Evolutionary conservation across 2,797 vertebrate species (phyloP).

Genomic region (Avahi laniger): DNA sequence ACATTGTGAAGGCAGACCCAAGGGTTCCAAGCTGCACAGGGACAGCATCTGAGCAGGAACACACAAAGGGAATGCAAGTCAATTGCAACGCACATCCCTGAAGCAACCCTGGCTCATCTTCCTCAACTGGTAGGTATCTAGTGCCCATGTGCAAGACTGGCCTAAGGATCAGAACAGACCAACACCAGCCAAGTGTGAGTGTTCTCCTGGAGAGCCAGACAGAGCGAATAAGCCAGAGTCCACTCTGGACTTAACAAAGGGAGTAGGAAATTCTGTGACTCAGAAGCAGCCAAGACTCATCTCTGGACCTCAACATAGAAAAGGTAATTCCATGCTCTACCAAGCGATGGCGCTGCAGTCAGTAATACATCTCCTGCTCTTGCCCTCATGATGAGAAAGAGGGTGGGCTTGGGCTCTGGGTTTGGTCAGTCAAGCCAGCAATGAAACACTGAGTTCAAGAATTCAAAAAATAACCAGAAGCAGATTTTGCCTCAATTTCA

Average conservation of each 20-base stretch:
- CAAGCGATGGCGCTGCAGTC: background rate
- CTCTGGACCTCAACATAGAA: background rate
- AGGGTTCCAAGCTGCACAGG: background rate
- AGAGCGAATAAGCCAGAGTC: background rate
- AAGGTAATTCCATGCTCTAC: background rate
- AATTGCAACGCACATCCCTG: background rate
- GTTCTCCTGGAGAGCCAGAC: background rate
- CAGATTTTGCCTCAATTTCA: background rate
- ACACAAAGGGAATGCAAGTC: background rate
- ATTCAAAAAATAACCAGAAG: background rate
- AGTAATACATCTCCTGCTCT: background rate
- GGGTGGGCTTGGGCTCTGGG: background rate
- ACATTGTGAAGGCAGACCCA: background rate
- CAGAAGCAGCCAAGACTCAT: background rate
- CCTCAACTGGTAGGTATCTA: background rate
- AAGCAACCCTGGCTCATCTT: background rate
- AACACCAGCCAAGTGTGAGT: background rate
- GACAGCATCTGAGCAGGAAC: background rate
- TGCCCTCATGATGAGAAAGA: background rate
- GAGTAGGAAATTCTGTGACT: background rate
- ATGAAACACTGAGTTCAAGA: background rate
- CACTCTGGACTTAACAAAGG: background rate
- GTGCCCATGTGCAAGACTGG: background rate
- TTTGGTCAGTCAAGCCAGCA: background rate
- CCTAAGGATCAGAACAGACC: background rate